Percentiles rank a stretch among this genome's conserved stretches.
These are phyloP conservation scores for Meghimatium bilineatum DNA, from an alignment of 2,888 invertebrate species.

Conservation along the genomic window DNA sequence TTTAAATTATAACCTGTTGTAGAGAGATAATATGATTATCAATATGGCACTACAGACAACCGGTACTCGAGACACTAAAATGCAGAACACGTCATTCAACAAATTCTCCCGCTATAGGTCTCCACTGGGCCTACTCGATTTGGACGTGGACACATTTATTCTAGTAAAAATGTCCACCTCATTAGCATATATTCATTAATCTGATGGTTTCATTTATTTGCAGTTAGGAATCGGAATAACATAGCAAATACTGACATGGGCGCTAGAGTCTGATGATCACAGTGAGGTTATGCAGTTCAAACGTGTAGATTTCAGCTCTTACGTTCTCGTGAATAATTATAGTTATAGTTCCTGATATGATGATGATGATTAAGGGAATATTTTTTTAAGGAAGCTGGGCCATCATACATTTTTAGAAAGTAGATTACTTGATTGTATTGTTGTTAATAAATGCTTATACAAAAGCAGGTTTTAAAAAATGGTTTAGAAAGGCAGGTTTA, in stretches of 20 bases:
- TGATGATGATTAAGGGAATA: no score
- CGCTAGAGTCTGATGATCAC: neutral
- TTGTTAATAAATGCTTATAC: no score
- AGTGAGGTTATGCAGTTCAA: neutral
- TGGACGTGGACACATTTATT: neutral
- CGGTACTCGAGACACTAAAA: neutral
- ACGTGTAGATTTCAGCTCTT: neutral
- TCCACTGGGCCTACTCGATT: neutral
- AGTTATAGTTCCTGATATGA: neutral
- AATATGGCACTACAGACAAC: neutral
- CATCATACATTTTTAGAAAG: no score
- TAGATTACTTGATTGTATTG: no score
- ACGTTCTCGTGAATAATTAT: neutral
- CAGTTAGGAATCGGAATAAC: neutral
- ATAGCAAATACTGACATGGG: neutral
- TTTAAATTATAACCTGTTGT: no score
- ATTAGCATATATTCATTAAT: neutral
- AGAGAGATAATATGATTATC: neutral
- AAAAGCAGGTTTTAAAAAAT: no score
- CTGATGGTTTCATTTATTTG: neutral
- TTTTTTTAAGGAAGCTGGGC: no score
- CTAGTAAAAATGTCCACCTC: neutral
- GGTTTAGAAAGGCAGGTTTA: no score
- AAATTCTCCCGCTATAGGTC: neutral
- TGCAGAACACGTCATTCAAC: neutral